These are phyloP conservation scores for Etia nguti DNA, from an alignment of 2,113 vertebrate species.

Conservation along the genomic window DNA sequence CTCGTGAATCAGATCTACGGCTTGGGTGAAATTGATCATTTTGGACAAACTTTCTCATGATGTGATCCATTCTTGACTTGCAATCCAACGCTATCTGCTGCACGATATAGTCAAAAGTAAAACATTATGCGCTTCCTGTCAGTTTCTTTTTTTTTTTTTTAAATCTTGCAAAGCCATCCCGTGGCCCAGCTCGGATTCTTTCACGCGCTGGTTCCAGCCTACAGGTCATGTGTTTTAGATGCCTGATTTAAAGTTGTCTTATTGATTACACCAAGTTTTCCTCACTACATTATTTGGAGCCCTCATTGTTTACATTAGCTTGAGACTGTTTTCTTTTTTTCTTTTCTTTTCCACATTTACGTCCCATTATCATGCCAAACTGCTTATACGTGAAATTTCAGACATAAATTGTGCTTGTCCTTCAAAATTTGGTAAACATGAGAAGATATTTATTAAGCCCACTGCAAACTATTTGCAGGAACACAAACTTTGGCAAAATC, in stretches of 20 bases:
- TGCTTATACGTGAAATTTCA: background rate
- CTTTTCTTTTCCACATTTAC: background rate
- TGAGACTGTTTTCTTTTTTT: background rate
- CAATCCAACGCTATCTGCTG: background rate
- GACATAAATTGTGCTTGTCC: background rate
- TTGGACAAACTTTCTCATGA: background rate
- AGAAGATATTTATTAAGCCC: background rate
- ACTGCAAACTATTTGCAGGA: background rate
- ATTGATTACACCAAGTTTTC: too few relatives aligned
- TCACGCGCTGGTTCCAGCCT: background rate
- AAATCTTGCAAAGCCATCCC: background rate
- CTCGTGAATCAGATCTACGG: background rate
- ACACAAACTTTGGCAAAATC: background rate
- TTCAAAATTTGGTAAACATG: background rate
- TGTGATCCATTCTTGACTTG: accelerated
- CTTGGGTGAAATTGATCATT: background rate
- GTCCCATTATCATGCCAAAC: accelerated
- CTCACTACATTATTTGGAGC: background rate
- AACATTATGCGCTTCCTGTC: accelerated
- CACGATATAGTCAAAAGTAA: background rate
- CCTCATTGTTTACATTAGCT: background rate
- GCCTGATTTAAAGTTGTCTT: background rate
- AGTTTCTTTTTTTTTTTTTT: background rate
- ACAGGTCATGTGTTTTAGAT: accelerated
- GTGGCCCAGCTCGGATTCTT: background rate